Percentiles rank a stretch among this genome's conserved stretches.
Conservation (phyloP, 92 coral and sea anemone genomes). For the Pocillopora grandis region DNA sequence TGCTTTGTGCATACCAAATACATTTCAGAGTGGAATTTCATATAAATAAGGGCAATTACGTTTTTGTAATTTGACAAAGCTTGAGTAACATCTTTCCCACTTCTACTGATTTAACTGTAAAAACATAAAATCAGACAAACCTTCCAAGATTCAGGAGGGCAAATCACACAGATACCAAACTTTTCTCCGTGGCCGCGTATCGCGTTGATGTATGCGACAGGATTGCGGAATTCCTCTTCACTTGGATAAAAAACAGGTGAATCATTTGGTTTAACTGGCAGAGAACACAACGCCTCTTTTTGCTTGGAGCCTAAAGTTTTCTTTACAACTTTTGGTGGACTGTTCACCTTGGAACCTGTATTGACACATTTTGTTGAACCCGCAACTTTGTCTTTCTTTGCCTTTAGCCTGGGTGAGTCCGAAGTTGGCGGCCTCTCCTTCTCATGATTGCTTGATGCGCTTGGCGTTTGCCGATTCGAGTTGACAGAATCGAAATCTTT, state of each 20-base stretch:
- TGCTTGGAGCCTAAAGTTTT: conserved; percentile 1
- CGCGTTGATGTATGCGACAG: conserved; percentile 69
- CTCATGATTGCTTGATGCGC: neutral
- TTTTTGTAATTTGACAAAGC: too few species aligned
- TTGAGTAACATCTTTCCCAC: too few species aligned
- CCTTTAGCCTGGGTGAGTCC: conserved; percentile 14
- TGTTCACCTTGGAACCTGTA: conserved; percentile 14
- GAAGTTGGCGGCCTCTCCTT: neutral
- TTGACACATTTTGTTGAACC: neutral
- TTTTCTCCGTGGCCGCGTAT: conserved; percentile 58
- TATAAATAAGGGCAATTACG: too few species aligned
- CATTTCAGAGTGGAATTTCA: too few species aligned
- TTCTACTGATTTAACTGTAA: too few species aligned
- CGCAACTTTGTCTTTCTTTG: conserved; percentile 26
- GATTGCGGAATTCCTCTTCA: conserved; percentile 91
- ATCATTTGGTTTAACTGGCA: conserved; percentile 7
- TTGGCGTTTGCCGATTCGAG: neutral
- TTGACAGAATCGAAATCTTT: neutral
- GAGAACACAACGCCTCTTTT: conserved; percentile 5
- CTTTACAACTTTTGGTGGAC: conserved; percentile 23
- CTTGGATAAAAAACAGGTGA: conserved; percentile 77
- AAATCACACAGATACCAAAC: conserved; percentile 85
- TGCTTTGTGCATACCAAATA: too few species aligned
- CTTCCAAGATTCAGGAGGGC: conserved; percentile 98
- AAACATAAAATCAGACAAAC: conserved; percentile 38